Conservation (phyloP, 2,797 vertebrate genomes). For the Halcyon smyrnensis region DNA sequence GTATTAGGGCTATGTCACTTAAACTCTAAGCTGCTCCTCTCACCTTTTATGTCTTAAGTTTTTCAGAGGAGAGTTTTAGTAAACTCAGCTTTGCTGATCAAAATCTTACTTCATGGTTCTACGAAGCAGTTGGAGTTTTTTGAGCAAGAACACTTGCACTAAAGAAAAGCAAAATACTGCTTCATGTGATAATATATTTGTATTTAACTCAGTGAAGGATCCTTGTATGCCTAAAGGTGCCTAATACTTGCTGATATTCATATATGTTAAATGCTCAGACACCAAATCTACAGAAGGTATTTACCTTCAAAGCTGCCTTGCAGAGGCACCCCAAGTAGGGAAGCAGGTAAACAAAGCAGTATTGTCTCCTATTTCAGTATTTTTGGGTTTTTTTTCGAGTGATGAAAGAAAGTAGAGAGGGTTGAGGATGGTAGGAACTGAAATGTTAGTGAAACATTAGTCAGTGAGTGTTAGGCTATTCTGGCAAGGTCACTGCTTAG, state of each 20-base stretch:
- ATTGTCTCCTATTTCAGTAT: neutral
- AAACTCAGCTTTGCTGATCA: neutral
- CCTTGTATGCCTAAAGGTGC: neutral
- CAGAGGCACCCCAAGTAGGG: neutral
- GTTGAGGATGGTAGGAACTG: neutral
- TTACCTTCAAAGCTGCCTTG: neutral
- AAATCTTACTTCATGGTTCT: neutral
- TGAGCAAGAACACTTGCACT: neutral
- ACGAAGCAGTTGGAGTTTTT: neutral
- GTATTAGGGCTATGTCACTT: neutral
- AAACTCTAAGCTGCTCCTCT: neutral
- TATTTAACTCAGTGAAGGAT: neutral
- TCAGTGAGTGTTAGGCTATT: neutral
- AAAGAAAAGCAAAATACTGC: neutral
- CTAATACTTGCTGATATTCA: neutral
- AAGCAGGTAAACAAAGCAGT: neutral
- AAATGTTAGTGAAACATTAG: neutral
- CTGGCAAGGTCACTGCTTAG: neutral
- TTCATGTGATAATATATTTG: neutral
- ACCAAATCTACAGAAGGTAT: neutral
- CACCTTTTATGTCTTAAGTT: neutral
- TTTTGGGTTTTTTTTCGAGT: neutral
- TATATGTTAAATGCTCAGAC: neutral
- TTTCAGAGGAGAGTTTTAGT: neutral
- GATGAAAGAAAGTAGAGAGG: constrained; percentile 16